Evolutionary conservation across 2,113 vertebrate genomes (phyloP), one percentile per base, ranked within the genome.

Genomic region (Lophotis ruficrista): DNA sequence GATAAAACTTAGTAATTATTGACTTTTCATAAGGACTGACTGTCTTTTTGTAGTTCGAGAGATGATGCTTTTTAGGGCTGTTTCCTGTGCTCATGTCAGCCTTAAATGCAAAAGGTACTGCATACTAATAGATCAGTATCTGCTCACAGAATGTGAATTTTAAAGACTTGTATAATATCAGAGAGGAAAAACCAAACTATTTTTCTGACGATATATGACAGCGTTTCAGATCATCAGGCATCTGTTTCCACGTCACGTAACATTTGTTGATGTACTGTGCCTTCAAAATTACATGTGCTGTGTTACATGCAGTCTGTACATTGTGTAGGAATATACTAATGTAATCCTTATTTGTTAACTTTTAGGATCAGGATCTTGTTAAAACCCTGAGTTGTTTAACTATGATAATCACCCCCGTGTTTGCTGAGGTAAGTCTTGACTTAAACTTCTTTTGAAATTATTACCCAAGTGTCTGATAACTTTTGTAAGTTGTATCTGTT

Each of bases 361-460:
- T 94, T 56, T 89, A 99, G 99, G 98, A 98, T 96, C 98, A 98
- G 97, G 99, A 99, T 72, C 98, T 99, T 97, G 98, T 98, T 88
- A 98, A 98, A 97, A 98, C 98, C 76, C 97, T 99, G 53, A 96
- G 98, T 97, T 99, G 98, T 93, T 98, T 99, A 97, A 98, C 98
- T 50, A 98, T 99, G 88, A 98, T 99, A 96, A 99, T 99, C 96
- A 98, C 98, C 28, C 99, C 99, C 6, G 98, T 99, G 16, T 99
- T 99, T 96, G 98, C 98, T 83, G 99, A 99, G 99, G 99, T 99
- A 84, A 94, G 97, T 93, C 35, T 85, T 70, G 35, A 20, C 21
- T 68, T 92, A 11, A 41, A 50, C 8, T 19, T 48, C 45, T 27
- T 65, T 69, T 35, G 27, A 64, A 61, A 53, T 20, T 58, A 33